A percentile compares a stretch with the other conserved stretches of the same genome.
These are phyloP conservation scores for Pelodytes ibericus DNA, from an alignment of 2,797 vertebrate genomes.

Conservation along the genomic window DNA sequence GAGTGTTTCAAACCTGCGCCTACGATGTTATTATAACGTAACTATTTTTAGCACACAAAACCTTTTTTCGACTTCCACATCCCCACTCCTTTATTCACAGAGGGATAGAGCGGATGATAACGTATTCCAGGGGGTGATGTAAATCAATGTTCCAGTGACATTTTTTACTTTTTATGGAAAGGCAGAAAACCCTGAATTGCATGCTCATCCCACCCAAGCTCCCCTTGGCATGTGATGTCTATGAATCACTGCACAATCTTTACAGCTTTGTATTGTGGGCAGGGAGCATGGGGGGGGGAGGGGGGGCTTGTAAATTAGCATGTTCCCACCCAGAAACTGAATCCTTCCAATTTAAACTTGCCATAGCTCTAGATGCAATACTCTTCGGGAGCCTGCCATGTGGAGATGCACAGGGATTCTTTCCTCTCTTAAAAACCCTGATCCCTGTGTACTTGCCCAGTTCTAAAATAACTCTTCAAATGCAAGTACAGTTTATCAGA, in stretches of 20 bases:
- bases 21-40: no score
- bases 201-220: not conserved
- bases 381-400: no score
- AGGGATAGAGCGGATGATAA: not conserved
- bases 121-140: constrained; percentile 8
- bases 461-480: no score
- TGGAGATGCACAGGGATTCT: no score
- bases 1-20: no score
- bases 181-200: not conserved
- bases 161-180: constrained; percentile 50
- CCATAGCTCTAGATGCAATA: not conserved
- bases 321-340: constrained; percentile 29
- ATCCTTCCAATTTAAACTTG: constrained; percentile 23
- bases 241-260: not conserved
- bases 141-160: constrained; percentile 31
- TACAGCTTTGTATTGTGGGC: constrained; percentile 1
- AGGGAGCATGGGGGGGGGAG: no score
- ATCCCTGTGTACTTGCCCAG: no score
- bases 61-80: not conserved
- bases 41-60: no score
- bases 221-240: not conserved
- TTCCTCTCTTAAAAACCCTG: no score
- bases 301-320: constrained; percentile 26
- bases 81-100: not conserved
- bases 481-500: no score